Percentiles rank a stretch among this genome's conserved stretches.
Conservation (phyloP, 2,113 vertebrate genomes). For the Protobothrops flavoviridis region DNA sequence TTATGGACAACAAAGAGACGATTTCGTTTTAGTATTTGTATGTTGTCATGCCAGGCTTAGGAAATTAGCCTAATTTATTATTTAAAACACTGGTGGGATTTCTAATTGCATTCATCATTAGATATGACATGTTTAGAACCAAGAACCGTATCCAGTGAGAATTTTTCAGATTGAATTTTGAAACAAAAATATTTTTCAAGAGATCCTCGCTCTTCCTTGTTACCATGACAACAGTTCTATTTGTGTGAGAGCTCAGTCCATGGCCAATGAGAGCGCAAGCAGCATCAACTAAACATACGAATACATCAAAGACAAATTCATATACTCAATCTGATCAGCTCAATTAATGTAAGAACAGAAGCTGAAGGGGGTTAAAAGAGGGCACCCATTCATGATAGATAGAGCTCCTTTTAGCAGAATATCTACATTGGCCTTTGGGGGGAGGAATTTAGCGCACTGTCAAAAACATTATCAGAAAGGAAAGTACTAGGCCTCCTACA, state of each 20-base stretch:
- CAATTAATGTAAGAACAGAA: constrained; percentile 93
- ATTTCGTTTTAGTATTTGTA: constrained; percentile 75
- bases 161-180: constrained; percentile 87
- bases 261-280: constrained; percentile 81
- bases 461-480: constrained; percentile 91
- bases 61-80: constrained; percentile 87
- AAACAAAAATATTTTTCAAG: constrained; percentile 92
- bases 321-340: constrained; percentile 93
- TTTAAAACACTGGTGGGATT: constrained; percentile 86
- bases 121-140: constrained; percentile 82
- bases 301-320: constrained; percentile 88
- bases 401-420: constrained; percentile 82
- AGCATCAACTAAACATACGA: constrained; percentile 83
- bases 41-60: constrained; percentile 77
- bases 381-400: constrained; percentile 89
- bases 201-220: constrained; percentile 90
- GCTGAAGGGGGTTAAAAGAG: constrained; percentile 93
- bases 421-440: constrained; percentile 80
- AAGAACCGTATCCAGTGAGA: constrained; percentile 79
- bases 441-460: constrained; percentile 92
- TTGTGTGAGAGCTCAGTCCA: constrained; percentile 86
- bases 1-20: constrained; percentile 71
- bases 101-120: constrained; percentile 88
- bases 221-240: constrained; percentile 94
- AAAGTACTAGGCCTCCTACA: constrained; percentile 89